These are phyloP conservation scores for Masnerella sp. DNA, from an alignment of 2,888 invertebrate species.

Conservation along the genomic window DNA sequence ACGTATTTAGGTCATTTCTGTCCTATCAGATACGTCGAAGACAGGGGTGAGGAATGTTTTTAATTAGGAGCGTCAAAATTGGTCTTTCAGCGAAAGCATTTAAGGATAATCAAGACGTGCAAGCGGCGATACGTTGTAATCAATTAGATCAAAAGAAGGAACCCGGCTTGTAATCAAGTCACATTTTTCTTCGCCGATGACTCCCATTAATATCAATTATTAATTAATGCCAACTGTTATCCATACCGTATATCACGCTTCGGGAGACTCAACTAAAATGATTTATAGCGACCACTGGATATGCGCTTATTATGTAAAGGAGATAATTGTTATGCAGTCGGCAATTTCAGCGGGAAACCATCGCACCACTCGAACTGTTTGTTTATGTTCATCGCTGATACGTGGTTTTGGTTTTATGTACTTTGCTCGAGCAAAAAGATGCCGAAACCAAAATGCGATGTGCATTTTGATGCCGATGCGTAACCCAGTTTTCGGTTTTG, in stretches of 20 bases:
- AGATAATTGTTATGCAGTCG: background rate
- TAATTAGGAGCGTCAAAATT: conserved; percentile 15
- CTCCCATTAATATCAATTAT: conserved; percentile 9
- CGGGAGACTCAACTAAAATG: background rate
- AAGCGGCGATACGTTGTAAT: background rate
- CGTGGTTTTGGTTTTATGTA: too few relatives aligned
- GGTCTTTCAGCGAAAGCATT: conserved; percentile 14
- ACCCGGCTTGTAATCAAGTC: background rate
- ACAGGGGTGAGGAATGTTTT: background rate
- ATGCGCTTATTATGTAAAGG: background rate
- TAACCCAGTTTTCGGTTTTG: too few relatives aligned
- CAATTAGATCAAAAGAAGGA: conserved; percentile 19
- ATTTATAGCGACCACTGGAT: background rate
- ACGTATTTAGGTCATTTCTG: conserved; percentile 35
- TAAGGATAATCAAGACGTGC: conserved; percentile 1
- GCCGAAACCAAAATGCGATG: too few relatives aligned
- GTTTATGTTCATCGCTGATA: too few relatives aligned
- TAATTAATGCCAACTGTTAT: background rate
- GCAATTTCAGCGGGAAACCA: background rate
- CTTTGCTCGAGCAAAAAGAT: too few relatives aligned
- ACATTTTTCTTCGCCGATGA: conserved; percentile 2
- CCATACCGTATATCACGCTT: background rate
- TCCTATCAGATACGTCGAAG: conserved; percentile 1
- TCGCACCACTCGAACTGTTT: too few relatives aligned
- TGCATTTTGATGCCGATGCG: too few relatives aligned